Percentiles rank a stretch among this genome's conserved stretches.
phyloP scores from a whole-genome alignment of 2,113 vertebrate genomes.

The Mungos mungo region DNA sequence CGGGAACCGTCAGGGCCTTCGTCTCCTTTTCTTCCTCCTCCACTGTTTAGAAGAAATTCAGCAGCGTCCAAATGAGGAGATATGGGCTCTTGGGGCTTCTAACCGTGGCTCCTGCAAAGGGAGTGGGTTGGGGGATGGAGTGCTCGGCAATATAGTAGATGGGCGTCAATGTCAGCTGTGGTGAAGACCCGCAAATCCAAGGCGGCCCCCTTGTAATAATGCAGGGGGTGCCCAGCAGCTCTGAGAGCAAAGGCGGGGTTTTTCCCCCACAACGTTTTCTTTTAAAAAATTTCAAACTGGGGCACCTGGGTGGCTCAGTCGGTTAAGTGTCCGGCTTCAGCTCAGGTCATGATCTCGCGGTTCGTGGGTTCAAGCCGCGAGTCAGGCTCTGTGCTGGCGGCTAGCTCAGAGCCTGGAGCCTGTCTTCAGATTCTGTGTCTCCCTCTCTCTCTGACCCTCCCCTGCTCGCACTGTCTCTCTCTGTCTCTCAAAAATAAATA shows the following conservation, averaged over 20 bases:
- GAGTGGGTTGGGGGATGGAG: background rate
- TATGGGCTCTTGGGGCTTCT: background rate
- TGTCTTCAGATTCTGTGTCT: too few species aligned
- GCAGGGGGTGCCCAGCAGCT: background rate
- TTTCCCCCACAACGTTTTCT: background rate
- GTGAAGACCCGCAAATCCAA: background rate
- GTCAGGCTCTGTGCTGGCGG: too few species aligned
- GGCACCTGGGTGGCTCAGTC: too few species aligned
- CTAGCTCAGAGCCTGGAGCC: too few species aligned
- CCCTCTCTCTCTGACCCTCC: too few species aligned
- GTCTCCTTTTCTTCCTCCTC: background rate
- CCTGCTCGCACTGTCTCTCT: too few species aligned
- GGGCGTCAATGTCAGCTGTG: background rate
- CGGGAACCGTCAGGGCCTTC: rapidly evolving
- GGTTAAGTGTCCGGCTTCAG: too few species aligned
- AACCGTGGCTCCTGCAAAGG: background rate
- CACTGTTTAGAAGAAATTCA: background rate
- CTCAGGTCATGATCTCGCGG: too few species aligned
- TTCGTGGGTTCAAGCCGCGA: too few species aligned
- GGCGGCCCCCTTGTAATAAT: rapidly evolving
- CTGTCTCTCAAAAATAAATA: too few species aligned
- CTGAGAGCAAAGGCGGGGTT: background rate
- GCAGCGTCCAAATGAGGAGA: background rate
- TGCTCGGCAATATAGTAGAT: background rate
- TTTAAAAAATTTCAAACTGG: background rate